A percentile compares a stretch with the other conserved stretches of the same genome.
phyloP scores from a whole-genome alignment of 92 coral and sea anemone species.

The Plumapathes pennacea region DNA sequence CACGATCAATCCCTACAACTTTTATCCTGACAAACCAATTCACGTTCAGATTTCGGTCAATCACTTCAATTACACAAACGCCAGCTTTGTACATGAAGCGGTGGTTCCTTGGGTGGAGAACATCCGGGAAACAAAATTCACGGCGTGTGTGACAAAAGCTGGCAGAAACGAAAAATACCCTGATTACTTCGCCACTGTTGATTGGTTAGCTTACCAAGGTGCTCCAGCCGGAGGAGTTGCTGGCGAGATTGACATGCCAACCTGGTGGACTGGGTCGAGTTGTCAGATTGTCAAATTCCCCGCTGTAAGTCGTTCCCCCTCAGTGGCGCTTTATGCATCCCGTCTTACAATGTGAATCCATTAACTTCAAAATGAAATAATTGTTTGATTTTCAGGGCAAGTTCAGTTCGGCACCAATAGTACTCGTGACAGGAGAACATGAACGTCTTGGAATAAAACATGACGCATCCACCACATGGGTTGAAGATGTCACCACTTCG shows the following conservation, averaged over 20 bases:
- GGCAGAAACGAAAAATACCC: constrained; percentile 34
- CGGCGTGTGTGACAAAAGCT: constrained; percentile 30
- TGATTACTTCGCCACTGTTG: constrained; percentile 20
- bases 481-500: constrained; percentile 49
- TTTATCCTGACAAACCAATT: constrained; percentile 66
- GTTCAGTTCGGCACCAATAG: constrained; percentile 45
- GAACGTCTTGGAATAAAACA: constrained; percentile 40
- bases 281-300: constrained; percentile 23
- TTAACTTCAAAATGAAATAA: background rate
- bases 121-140: constrained; percentile 12
- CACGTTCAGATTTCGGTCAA: constrained; percentile 58
- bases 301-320: constrained; percentile 6
- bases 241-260: constrained; percentile 32
- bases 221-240: constrained; percentile 61
- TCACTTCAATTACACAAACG: constrained; percentile 25
- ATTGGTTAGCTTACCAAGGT: constrained; percentile 52
- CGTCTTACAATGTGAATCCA: no score
- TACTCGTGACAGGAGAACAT: constrained; percentile 57
- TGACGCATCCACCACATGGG: constrained; percentile 55
- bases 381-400: constrained; percentile 4
- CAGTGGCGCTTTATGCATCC: no score
- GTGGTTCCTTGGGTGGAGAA: constrained; percentile 43
- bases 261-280: constrained; percentile 56
- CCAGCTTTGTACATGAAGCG: constrained; percentile 41
- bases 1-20: constrained; percentile 31